Percentiles rank a stretch among this genome's conserved stretches.
Conservation (phyloP, 2,113 vertebrate genomes). For the Eclectus roratus region DNA sequence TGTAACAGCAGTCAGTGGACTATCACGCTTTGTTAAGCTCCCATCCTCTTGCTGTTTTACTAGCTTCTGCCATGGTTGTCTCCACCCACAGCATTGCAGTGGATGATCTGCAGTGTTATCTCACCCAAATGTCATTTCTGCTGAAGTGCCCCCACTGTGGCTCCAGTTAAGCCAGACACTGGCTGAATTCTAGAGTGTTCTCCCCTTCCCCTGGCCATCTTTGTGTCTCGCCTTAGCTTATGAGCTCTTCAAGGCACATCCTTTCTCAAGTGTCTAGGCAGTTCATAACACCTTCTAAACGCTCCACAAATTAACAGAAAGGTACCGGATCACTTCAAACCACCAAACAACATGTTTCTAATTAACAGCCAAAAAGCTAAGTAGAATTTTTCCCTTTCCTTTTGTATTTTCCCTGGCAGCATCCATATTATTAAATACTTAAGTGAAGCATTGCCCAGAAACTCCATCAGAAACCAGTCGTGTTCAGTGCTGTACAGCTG, state of each 20-base stretch:
- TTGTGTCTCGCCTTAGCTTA: not conserved
- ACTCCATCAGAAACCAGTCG: not conserved
- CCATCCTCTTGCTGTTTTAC: not conserved
- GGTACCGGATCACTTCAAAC: not conserved
- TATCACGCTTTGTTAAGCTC: not conserved
- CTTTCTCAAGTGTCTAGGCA: not conserved
- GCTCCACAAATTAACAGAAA: not conserved
- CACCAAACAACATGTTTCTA: not conserved
- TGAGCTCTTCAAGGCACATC: not conserved
- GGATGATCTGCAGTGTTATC: not conserved
- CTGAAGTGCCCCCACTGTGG: not conserved
- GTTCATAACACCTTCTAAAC: not conserved
- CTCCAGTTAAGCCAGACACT: not conserved
- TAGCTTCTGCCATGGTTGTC: not conserved
- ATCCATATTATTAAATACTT: not conserved
- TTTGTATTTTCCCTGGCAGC: not conserved
- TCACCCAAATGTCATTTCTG: not conserved
- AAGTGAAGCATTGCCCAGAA: not conserved
- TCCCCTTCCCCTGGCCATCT: fast-evolving
- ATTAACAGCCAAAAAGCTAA: not conserved
- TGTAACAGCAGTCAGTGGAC: not conserved
- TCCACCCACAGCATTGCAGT: not conserved
- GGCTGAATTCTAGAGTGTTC: not conserved
- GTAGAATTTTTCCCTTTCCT: not conserved
- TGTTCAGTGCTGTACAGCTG: not conserved